Conservation (phyloP, 2,113 vertebrate species). For the Neodon shergylaensis region DNA sequence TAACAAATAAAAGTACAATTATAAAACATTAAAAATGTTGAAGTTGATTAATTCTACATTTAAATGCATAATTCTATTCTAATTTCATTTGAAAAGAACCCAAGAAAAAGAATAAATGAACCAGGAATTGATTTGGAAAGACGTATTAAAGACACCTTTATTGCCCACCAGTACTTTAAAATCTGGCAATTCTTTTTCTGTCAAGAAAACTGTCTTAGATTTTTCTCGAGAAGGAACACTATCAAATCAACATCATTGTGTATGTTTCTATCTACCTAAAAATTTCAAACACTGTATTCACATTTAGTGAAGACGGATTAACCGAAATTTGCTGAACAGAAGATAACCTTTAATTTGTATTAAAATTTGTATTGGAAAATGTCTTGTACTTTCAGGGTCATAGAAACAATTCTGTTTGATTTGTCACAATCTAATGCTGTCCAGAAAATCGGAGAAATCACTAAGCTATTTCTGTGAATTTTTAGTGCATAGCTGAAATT, state of each 20-base stretch:
- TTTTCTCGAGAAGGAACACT: background rate
- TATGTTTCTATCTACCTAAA: background rate
- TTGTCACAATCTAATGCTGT: background rate
- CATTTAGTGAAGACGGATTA: background rate
- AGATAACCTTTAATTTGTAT: background rate
- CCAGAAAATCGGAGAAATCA: background rate
- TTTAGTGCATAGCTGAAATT: background rate
- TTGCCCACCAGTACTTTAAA: background rate
- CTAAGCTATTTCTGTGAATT: background rate
- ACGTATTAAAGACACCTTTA: background rate
- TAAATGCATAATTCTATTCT: background rate
- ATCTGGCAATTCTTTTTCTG: background rate
- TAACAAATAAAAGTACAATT: background rate
- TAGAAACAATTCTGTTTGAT: background rate
- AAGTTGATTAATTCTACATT: background rate
- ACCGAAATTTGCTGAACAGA: background rate
- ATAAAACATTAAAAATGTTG: background rate
- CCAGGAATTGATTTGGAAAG: background rate
- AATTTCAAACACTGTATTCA: background rate
- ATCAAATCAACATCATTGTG: background rate
- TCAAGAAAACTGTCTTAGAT: background rate
- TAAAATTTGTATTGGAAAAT: background rate
- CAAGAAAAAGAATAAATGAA: background rate
- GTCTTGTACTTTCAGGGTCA: background rate
- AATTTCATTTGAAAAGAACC: background rate